A percentile compares a stretch with the other conserved stretches of the same genome.
Conservation (phyloP, 2,888 invertebrate species). For the Philereme transversata region DNA sequence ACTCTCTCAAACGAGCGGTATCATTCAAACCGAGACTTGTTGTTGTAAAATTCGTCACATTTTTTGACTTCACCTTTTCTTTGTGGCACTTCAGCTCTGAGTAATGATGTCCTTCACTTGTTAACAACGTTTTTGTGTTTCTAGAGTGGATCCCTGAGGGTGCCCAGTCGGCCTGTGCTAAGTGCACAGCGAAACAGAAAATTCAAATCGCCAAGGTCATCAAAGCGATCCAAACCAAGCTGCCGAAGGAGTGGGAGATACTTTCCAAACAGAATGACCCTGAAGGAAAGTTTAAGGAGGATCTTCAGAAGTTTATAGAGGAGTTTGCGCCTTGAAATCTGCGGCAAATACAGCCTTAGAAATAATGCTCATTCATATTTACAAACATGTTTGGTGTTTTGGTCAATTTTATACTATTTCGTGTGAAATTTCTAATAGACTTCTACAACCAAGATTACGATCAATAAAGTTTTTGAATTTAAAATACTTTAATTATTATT, state of each 20-base stretch:
- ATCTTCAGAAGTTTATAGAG: conserved; percentile 71
- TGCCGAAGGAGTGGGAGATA: conserved; percentile 83
- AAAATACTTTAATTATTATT: too few relatives aligned
- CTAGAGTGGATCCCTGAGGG: conserved; percentile 57
- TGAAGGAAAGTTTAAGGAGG: conserved; percentile 78
- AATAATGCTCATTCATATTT: neutral
- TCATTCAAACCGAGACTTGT: conserved; percentile 10
- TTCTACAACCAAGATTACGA: too few relatives aligned
- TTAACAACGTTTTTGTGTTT: conserved; percentile 32
- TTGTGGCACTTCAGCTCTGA: conserved; percentile 25
- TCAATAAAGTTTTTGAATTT: too few relatives aligned
- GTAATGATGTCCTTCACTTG: conserved; percentile 37
- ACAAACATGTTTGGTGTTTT: neutral
- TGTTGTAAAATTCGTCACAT: conserved; percentile 22
- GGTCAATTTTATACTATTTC: neutral
- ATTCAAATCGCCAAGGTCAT: conserved; percentile 80
- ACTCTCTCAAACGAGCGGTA: conserved; percentile 19
- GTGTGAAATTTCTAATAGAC: too few relatives aligned
- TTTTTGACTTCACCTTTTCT: conserved; percentile 36
- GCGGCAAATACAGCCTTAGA: neutral
- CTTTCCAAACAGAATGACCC: conserved; percentile 86
- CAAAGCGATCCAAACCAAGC: conserved; percentile 83
- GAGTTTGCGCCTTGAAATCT: conserved; percentile 27
- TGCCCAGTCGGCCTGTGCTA: conserved; percentile 72
- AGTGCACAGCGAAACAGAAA: conserved; percentile 86